Conservation (phyloP, 2,113 vertebrate genomes). For the Sisor rabdophorus region DNA sequence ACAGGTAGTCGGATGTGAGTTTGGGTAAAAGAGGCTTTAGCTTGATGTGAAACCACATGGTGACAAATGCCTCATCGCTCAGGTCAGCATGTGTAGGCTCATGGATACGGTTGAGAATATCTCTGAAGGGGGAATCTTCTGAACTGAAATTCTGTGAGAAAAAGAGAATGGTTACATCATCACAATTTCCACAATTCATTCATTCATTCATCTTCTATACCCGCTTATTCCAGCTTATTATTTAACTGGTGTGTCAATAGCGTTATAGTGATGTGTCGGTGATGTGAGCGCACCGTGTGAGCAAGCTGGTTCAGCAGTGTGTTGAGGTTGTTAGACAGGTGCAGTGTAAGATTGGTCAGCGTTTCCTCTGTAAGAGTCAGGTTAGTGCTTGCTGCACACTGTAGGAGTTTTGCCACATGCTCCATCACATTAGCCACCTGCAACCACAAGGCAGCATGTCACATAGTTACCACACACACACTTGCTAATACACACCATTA, state of each 20-base stretch:
- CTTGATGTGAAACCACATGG: slow-evolving; percentile 68
- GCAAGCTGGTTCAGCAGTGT: slow-evolving; percentile 58
- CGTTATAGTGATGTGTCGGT: not conserved
- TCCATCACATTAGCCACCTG: slow-evolving; percentile 43
- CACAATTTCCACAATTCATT: too few species aligned
- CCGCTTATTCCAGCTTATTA: too few species aligned
- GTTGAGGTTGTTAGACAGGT: slow-evolving; percentile 59
- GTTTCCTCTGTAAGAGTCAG: slow-evolving; percentile 58
- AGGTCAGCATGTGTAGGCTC: slow-evolving; percentile 57
- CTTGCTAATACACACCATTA: not conserved
- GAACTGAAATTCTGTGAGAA: slow-evolving; percentile 61
- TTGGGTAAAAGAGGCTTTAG: slow-evolving; percentile 60
- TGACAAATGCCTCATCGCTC: slow-evolving; percentile 58
- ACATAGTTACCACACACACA: not conserved
- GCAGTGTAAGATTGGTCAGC: slow-evolving; percentile 49
- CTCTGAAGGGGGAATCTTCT: slow-evolving; percentile 48
- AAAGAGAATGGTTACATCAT: not conserved
- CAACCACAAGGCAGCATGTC: not conserved
- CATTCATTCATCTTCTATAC: too few species aligned
- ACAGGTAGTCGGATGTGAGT: slow-evolving; percentile 53
- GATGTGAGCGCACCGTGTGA: slow-evolving; percentile 50
- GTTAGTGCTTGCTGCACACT: slow-evolving; percentile 58
- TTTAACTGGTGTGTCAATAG: not conserved
- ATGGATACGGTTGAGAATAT: slow-evolving; percentile 52
- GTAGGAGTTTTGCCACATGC: slow-evolving; percentile 54